These are phyloP conservation scores for Nematolebias whitei DNA, from an alignment of 2,113 vertebrate genomes.

Conservation along the genomic window DNA sequence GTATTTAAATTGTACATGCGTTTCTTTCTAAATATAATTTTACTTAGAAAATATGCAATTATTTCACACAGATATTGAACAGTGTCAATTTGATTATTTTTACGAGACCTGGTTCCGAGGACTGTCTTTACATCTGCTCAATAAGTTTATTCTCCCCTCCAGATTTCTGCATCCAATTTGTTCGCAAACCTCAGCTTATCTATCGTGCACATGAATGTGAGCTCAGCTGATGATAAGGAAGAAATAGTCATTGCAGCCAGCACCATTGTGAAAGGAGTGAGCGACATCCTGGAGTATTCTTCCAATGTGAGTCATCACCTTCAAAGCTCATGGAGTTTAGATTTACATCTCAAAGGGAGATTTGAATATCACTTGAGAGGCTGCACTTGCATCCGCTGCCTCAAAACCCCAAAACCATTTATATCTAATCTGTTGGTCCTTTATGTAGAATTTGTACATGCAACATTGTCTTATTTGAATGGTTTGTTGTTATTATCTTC, in stretches of 20 bases:
- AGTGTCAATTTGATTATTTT: too few species aligned
- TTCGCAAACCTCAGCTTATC: conserved; percentile 80
- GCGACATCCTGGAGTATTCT: conserved; percentile 80
- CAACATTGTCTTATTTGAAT: too few species aligned
- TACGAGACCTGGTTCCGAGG: too few species aligned
- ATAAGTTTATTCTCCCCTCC: not conserved
- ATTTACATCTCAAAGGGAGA: conserved; percentile 4
- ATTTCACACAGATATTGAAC: too few species aligned
- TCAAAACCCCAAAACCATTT: not conserved
- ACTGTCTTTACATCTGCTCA: too few species aligned
- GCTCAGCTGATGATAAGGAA: conserved; percentile 38
- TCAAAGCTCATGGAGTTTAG: not conserved
- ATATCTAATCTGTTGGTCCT: not conserved
- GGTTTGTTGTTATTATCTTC: not conserved
- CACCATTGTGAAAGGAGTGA: conserved; percentile 78
- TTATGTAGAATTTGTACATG: not conserved
- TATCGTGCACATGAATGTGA: conserved; percentile 65
- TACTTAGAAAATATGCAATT: too few species aligned
- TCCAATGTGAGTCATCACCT: conserved; percentile 39
- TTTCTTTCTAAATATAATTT: too few species aligned
- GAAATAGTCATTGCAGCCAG: conserved; percentile 54
- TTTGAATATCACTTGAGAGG: not conserved
- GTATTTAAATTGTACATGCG: too few species aligned
- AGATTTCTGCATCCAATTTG: conserved; percentile 79
- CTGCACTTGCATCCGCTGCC: not conserved